phyloP scores from a whole-genome alignment of 1,140 invertebrate species.

The Drosophila parabipectinata region DNA sequence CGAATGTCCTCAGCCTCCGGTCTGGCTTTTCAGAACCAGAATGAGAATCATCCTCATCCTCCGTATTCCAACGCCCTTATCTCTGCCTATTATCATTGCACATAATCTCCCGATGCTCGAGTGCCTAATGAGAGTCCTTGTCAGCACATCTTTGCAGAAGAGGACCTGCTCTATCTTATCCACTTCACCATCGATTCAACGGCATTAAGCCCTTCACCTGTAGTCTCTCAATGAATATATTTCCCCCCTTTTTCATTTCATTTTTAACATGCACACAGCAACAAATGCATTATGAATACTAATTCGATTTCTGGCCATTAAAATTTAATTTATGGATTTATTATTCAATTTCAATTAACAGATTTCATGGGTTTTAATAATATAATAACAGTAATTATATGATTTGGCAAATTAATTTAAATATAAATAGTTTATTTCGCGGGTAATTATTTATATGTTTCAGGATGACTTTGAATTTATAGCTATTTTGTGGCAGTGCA shows the following conservation, averaged over 20 bases:
- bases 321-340: slow-evolving; percentile 18
- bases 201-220: slow-evolving; percentile 59
- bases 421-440: not conserved
- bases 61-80: slow-evolving; percentile 47
- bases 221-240: not conserved
- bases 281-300: slow-evolving; percentile 10
- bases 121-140: slow-evolving; percentile 68
- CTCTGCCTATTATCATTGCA: slow-evolving; percentile 69
- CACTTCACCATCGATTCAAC: slow-evolving; percentile 46
- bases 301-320: slow-evolving; percentile 8
- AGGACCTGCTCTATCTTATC: slow-evolving; percentile 58
- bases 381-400: not conserved
- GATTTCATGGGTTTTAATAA: not conserved
- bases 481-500: slow-evolving; percentile 17
- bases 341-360: slow-evolving; percentile 3
- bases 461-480: no score
- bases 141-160: slow-evolving; percentile 38
- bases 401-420: not conserved
- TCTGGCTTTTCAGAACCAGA: slow-evolving; percentile 19
- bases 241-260: not conserved
- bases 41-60: not conserved
- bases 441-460: no score
- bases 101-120: slow-evolving; percentile 51
- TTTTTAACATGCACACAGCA: not conserved
- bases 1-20: slow-evolving; percentile 46